These are phyloP conservation scores for Acanthis flammea DNA, from an alignment of 2,797 vertebrate genomes.

Conservation along the genomic window DNA sequence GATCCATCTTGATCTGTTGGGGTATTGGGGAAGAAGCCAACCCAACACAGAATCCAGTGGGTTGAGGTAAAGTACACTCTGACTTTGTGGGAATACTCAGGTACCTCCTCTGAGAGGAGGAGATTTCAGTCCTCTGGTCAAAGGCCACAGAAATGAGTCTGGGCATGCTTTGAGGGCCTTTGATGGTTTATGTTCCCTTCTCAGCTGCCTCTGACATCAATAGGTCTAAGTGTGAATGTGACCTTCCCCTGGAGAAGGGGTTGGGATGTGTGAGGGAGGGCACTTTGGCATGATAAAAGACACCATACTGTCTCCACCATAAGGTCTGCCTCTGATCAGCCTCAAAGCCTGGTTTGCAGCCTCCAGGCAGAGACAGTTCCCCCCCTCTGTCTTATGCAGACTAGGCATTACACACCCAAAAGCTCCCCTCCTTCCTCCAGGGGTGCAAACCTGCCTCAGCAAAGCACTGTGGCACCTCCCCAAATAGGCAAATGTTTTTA, in stretches of 20 bases:
- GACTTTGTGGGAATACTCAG: neutral
- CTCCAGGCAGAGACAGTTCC: neutral
- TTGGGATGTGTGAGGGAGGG: neutral
- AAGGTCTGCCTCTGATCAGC: neutral
- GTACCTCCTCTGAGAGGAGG: neutral
- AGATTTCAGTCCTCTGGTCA: neutral
- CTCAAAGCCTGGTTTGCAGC: neutral
- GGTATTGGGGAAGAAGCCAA: neutral
- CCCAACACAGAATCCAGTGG: neutral
- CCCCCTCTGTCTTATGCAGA: neutral
- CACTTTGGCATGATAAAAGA: neutral
- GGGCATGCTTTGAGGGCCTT: neutral
- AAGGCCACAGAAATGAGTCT: neutral
- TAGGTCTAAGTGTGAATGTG: neutral
- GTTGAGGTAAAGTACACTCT: neutral
- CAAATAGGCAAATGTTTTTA: neutral
- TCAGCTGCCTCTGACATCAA: neutral
- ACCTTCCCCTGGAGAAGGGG: neutral
- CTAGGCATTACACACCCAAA: neutral
- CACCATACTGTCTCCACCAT: neutral
- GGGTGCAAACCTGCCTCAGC: neutral
- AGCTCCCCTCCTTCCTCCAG: neutral
- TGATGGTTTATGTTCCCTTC: neutral
- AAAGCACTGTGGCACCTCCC: neutral
- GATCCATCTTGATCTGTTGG: neutral